Percentiles rank a stretch among this genome's conserved stretches.
Evolutionary conservation across 2,797 vertebrate genomes (phyloP).

Genomic region (Salarias fasciatus): DNA sequence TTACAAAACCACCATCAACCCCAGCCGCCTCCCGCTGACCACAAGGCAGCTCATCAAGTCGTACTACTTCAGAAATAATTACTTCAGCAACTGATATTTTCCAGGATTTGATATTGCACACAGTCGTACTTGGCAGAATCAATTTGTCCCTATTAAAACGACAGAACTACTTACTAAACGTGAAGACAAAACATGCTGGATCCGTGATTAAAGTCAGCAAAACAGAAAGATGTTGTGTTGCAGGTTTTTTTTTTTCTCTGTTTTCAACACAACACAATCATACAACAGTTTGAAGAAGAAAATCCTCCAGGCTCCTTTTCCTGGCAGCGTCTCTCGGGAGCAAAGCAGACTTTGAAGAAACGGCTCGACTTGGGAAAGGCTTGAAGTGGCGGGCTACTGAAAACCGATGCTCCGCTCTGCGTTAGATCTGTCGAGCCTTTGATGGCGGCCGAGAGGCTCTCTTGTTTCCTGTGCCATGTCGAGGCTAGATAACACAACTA

Average conservation of each 20-base stretch:
- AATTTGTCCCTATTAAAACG: too few relatives aligned
- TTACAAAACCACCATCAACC: background rate
- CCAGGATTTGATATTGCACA: too few relatives aligned
- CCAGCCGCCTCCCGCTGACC: background rate
- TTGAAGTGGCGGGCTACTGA: conserved; percentile 64
- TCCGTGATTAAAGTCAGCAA: too few relatives aligned
- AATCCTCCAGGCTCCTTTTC: background rate
- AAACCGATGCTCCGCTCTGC: background rate
- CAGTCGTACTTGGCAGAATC: too few relatives aligned
- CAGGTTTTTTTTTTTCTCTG: too few relatives aligned
- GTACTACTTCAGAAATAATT: too few relatives aligned
- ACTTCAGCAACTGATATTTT: too few relatives aligned
- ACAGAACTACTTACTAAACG: too few relatives aligned
- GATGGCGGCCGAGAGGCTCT: conserved; percentile 64
- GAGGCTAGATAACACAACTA: too few relatives aligned
- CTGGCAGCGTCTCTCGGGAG: conserved; percentile 24
- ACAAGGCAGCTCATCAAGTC: background rate
- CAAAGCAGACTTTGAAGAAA: conserved; percentile 55
- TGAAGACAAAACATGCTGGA: too few relatives aligned
- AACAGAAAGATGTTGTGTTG: background rate
- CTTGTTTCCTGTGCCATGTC: conserved; percentile 50
- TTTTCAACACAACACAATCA: background rate
- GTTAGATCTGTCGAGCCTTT: conserved; percentile 70
- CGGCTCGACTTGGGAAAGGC: conserved; percentile 2
- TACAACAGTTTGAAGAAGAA: background rate